Base-by-base conservation (phyloP, 2,113 vertebrate genomes). In the Coregonus clupeaformis region DNA sequence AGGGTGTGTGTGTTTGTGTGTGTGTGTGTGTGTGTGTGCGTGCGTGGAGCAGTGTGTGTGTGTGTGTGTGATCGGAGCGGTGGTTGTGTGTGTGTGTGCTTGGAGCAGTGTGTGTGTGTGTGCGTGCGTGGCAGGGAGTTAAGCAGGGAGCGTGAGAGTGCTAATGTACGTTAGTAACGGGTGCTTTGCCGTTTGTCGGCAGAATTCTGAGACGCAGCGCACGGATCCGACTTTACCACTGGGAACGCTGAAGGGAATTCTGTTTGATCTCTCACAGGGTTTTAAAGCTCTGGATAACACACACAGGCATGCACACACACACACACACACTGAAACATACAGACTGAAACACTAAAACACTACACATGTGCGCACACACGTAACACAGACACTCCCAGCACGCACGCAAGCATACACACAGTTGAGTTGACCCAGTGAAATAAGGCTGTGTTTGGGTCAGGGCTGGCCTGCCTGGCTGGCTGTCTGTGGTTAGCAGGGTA, bases 401-500 rank as follows among this genome's bases (percentile, higher is more conserved):
- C 65, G 27, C 30, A 68, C 32, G 9, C 30, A 32, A 4, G 86
- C 84, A 87, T 87, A 83, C 84, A 81, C 87, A 82, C 85, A 87
- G 85, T 87, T 93, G 88, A 87, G 85, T 87, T 93, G 88, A 79
- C 80, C 71, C 66, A 66, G 75, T 79, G 69, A 75, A 52, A 73
- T 74, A 69, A 90, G 82, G 79, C 77, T 75, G 78, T 83, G 83
- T 84, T 87, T 82, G 77, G 83, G 77, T 30, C 63, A 29, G 70
- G 57, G 30, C 67, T 79, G 76, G 59, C 64, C 73, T 75, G 73
- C 6, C 18, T 27, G 29, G 2, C 65, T 67, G 16, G 18, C n/a
- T 60, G 49, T 3, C 3, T 57, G 75, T 69, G 77, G 79, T 88
- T 90, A 86, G 86, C 81, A 83, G 76, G 77, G 85, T 87, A 90